These are phyloP conservation scores for Sthenelais limicola DNA, from an alignment of 2,888 invertebrate species.

Conservation along the genomic window DNA sequence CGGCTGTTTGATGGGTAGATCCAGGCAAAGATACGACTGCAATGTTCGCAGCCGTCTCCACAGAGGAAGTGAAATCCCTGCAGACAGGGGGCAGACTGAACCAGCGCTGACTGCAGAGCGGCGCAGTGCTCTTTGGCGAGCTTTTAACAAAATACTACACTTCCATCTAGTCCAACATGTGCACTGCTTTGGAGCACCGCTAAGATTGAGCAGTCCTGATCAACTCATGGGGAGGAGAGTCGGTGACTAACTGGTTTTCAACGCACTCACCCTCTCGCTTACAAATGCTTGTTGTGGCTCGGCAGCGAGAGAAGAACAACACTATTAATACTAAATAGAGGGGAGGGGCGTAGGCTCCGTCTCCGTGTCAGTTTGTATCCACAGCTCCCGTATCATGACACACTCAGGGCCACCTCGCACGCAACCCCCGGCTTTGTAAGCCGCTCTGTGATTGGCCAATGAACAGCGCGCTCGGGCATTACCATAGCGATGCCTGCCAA, in stretches of 20 bases:
- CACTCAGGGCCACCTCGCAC: slow-evolving; percentile 27
- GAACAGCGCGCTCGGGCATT: slow-evolving; percentile 20
- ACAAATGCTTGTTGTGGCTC: slow-evolving; percentile 42
- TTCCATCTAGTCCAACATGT: no score
- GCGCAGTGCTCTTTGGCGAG: no score
- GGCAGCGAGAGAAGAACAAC: slow-evolving; percentile 31
- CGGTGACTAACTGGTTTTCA: slow-evolving; percentile 26
- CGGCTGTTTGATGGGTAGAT: slow-evolving; percentile 25
- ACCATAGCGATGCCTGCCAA: slow-evolving; percentile 38
- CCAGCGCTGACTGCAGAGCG: no score
- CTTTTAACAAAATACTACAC: no score
- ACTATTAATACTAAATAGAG: slow-evolving; percentile 44
- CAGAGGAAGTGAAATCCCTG: no score
- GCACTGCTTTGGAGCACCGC: no score
- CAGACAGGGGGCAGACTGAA: no score
- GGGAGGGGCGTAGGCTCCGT: slow-evolving; percentile 36
- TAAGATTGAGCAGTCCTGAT: no score
- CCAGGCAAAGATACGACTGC: slow-evolving; percentile 19
- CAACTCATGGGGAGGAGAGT: neutral
- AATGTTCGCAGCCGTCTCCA: no score
- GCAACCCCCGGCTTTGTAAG: slow-evolving; percentile 35
- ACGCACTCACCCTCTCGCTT: slow-evolving; percentile 41
- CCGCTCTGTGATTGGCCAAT: slow-evolving; percentile 34
- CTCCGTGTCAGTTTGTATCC: slow-evolving; percentile 32
- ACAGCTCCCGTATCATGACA: slow-evolving; percentile 31